Evolutionary conservation across 2,113 vertebrate species (phyloP).

Genomic region (Menura novaehollandiae): DNA sequence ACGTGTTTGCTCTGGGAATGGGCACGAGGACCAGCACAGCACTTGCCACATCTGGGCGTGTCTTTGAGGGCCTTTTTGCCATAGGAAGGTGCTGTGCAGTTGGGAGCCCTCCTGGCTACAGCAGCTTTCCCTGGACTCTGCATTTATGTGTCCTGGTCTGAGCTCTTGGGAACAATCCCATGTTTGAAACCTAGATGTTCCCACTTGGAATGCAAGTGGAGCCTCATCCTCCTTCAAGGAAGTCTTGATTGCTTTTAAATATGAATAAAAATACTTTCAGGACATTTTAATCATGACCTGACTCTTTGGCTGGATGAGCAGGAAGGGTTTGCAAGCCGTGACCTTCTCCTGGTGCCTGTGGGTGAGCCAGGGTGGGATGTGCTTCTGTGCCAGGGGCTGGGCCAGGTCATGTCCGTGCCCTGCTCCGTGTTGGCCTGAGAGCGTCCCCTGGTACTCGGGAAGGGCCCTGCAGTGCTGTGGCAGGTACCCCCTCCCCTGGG

Average conservation of each 20-base stretch:
- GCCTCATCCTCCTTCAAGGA: neutral
- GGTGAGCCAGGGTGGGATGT: neutral
- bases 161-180: neutral
- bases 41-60: neutral
- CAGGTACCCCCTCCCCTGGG: neutral
- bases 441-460: rapidly evolving
- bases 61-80: neutral
- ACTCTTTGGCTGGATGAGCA: rapidly evolving
- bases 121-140: neutral
- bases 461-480: neutral
- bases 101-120: neutral
- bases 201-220: neutral
- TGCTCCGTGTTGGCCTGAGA: neutral
- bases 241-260: neutral
- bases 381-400: neutral
- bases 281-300: neutral
- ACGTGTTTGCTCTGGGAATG: neutral
- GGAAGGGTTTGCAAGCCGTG: neutral
- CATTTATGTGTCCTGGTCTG: neutral
- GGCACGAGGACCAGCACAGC: neutral
- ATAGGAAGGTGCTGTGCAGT: neutral
- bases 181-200: neutral
- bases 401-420: rapidly evolving
- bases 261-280: neutral
- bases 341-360: neutral